Evolutionary conservation across 2,797 vertebrate species (phyloP).

Genomic region (Glyptemys insculpta): DNA sequence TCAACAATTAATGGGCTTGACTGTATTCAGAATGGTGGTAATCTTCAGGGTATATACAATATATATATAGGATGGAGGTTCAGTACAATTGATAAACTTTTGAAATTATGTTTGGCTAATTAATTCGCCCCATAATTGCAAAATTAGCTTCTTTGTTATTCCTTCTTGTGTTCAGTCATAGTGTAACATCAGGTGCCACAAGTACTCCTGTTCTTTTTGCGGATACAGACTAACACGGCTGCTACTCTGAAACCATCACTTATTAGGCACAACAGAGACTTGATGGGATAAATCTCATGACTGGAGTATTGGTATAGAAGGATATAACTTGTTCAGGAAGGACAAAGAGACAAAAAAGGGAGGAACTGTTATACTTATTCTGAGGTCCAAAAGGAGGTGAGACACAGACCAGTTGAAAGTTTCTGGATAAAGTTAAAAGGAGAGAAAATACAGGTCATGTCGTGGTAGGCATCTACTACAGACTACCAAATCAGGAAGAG

Average conservation of each 20-base stretch:
- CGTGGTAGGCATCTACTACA: background rate
- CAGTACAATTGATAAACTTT: background rate
- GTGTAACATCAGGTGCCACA: background rate
- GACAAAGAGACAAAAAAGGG: too few species aligned
- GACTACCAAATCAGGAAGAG: background rate
- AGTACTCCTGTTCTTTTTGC: too few species aligned
- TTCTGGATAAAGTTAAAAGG: background rate
- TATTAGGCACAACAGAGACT: background rate
- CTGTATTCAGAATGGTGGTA: conserved; percentile 5
- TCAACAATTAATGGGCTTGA: conserved; percentile 45
- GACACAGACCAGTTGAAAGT: too few species aligned
- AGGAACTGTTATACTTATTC: too few species aligned
- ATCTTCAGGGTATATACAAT: background rate
- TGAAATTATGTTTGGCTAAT: background rate
- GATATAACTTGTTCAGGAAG: background rate
- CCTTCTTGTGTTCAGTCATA: rapidly evolving
- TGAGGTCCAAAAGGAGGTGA: too few species aligned
- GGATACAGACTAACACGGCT: too few species aligned
- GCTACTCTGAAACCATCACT: too few species aligned
- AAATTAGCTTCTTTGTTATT: rapidly evolving
- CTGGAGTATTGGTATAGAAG: background rate
- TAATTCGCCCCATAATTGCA: background rate
- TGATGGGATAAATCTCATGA: background rate
- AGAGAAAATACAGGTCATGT: background rate
- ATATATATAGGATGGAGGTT: background rate